These are phyloP conservation scores for Isichthys henryi DNA, from an alignment of 2,113 vertebrate species.

Conservation along the genomic window DNA sequence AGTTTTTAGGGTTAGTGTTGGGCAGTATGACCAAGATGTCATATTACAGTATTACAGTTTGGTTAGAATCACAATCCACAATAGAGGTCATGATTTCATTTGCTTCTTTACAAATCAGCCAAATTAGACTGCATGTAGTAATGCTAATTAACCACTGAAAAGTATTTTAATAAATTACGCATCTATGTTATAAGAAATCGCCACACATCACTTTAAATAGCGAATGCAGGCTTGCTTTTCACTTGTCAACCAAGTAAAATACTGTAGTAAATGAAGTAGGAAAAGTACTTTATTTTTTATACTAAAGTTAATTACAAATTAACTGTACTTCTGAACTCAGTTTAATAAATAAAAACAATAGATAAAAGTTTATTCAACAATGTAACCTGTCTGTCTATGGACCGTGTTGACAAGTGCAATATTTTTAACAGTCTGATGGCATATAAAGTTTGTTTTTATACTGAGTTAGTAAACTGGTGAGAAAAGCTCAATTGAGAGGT, in stretches of 20 bases:
- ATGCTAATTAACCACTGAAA: neutral
- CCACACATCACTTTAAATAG: neutral
- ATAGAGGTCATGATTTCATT: too few relatives aligned
- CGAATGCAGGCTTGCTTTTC: neutral
- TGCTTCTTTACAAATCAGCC: neutral
- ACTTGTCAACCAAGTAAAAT: neutral
- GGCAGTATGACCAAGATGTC: too few relatives aligned
- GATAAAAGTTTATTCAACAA: neutral
- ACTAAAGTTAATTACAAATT: neutral
- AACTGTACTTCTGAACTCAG: neutral
- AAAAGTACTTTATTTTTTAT: neutral
- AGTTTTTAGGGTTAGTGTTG: too few relatives aligned
- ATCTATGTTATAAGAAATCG: neutral
- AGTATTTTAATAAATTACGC: neutral
- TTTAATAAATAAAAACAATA: neutral
- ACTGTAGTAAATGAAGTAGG: neutral
- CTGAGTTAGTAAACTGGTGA: neutral
- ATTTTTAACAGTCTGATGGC: neutral
- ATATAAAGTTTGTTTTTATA: neutral
- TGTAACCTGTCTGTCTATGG: too few relatives aligned
- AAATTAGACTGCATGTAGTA: neutral
- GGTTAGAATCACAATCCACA: too few relatives aligned
- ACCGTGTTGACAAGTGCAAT: too few relatives aligned
- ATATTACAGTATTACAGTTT: too few relatives aligned
- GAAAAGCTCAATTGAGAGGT: neutral